Evolutionary conservation across 2,888 invertebrate genomes (phyloP).

Genomic region (Galerucella calmariensis): DNA sequence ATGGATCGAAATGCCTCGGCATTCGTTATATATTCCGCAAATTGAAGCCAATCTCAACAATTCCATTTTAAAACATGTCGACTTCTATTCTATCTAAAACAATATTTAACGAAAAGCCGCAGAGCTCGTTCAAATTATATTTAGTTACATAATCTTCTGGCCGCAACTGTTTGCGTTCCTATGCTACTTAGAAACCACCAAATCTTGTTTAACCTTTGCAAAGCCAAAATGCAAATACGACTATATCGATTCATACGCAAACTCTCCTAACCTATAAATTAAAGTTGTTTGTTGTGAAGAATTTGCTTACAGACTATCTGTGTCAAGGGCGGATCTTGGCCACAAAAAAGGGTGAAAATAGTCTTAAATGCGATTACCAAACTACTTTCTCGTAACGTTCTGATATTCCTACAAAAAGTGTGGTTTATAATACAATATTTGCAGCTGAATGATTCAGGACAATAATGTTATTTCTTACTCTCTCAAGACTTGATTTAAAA

Average conservation of each 20-base stretch:
- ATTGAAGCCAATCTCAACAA: neutral
- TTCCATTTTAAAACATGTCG: neutral
- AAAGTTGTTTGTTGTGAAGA: conserved; percentile 20
- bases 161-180: conserved; percentile 18
- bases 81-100: neutral
- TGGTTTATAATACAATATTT: too few relatives aligned
- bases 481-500: too few relatives aligned
- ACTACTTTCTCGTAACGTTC: too few relatives aligned
- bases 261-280: conserved; percentile 12
- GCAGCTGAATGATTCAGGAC: too few relatives aligned
- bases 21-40: too few relatives aligned
- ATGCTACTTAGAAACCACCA: conserved; percentile 19
- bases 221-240: conserved; percentile 21
- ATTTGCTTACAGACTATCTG: conserved; percentile 10
- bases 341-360: neutral
- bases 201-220: conserved; percentile 23
- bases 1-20: too few relatives aligned
- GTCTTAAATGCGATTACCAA: too few relatives aligned
- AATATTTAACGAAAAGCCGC: neutral
- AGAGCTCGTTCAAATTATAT: conserved; percentile 11
- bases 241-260: conserved; percentile 13
- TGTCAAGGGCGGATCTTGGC: neutral
- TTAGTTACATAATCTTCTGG: conserved; percentile 12
- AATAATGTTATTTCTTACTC: too few relatives aligned
- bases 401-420: too few relatives aligned